Conservation (phyloP, 2,113 vertebrate species). For the Melanerpes aurifrons region DNA sequence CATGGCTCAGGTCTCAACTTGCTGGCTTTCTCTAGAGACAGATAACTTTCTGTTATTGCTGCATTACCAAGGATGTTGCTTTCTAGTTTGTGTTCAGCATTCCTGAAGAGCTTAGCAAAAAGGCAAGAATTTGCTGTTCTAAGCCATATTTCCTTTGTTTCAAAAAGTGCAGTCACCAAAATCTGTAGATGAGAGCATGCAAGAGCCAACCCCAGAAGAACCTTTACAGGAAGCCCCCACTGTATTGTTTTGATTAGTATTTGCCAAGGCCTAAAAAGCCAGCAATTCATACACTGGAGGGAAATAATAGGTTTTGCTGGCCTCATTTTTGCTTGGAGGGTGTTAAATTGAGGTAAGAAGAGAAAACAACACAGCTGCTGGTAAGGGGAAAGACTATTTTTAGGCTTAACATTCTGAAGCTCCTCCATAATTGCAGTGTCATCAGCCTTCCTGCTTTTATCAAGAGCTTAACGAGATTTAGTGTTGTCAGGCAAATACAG, state of each 20-base stretch:
- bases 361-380: background rate
- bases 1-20: background rate
- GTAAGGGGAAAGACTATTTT: background rate
- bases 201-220: background rate
- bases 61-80: background rate
- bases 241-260: background rate
- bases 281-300: background rate
- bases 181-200: background rate
- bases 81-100: background rate
- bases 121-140: slow-evolving; percentile 35
- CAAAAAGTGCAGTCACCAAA: background rate
- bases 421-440: background rate
- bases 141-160: slow-evolving; percentile 27
- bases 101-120: background rate
- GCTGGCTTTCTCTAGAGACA: background rate
- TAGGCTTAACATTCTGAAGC: background rate
- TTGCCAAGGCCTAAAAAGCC: background rate
- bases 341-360: slow-evolving; percentile 9
- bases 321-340: background rate
- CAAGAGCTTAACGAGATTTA: slow-evolving; percentile 11
- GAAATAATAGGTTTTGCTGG: background rate
- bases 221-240: background rate
- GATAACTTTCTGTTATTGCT: background rate
- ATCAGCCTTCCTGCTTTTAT: background rate
- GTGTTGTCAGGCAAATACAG: background rate